Evolutionary conservation across 1,140 invertebrate species (phyloP).

Genomic region (Dinothrombium tinctorium): DNA sequence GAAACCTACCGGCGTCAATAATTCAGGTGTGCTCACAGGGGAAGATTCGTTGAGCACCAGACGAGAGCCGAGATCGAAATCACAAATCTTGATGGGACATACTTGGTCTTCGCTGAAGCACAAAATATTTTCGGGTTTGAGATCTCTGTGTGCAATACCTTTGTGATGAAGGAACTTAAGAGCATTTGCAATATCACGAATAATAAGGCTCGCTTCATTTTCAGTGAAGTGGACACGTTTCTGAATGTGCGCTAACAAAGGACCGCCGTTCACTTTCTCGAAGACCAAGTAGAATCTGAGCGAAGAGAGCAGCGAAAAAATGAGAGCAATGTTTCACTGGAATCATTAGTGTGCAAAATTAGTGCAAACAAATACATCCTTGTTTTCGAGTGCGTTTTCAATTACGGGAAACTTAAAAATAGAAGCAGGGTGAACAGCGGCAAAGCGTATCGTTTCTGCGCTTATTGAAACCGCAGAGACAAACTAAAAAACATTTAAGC

Average conservation of each 20-base stretch:
- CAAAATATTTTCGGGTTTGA: slow-evolving; percentile 76
- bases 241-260: slow-evolving; percentile 67
- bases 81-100: slow-evolving; percentile 86
- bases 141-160: slow-evolving; percentile 27
- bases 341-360: no score
- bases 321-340: no score
- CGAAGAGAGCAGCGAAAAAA: slow-evolving; percentile 3
- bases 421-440: no score
- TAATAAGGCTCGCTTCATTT: slow-evolving; percentile 72
- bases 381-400: no score
- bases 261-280: slow-evolving; percentile 82
- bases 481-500: no score
- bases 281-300: slow-evolving; percentile 76
- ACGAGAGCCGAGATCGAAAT: slow-evolving; percentile 89
- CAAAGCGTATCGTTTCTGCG: no score
- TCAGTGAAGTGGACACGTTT: slow-evolving; percentile 77
- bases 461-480: no score
- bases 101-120: slow-evolving; percentile 64
- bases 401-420: no score
- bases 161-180: slow-evolving; percentile 80
- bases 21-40: slow-evolving; percentile 65
- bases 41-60: slow-evolving; percentile 59
- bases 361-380: no score
- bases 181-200: slow-evolving; percentile 78
- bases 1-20: slow-evolving; percentile 50